phyloP scores from a whole-genome alignment of 1,140 invertebrate genomes.

The Cydia pomonella region DNA sequence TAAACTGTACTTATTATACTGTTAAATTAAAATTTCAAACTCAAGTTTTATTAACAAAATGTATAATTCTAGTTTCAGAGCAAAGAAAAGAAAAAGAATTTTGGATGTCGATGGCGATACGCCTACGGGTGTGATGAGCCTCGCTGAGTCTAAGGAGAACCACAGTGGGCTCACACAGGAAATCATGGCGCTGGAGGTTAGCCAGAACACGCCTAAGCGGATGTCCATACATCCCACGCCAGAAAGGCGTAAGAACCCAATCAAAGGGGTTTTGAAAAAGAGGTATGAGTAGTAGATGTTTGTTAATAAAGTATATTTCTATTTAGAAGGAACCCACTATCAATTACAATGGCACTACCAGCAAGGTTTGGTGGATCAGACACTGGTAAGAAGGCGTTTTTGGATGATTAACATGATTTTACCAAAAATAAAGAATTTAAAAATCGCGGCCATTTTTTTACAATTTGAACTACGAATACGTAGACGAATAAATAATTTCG shows the following conservation, averaged over 20 bases:
- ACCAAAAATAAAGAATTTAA: too few species aligned
- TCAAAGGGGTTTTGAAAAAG: slow-evolving; percentile 82
- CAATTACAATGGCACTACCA: too few species aligned
- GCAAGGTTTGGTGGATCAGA: too few species aligned
- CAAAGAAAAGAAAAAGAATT: slow-evolving; percentile 82
- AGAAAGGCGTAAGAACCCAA: slow-evolving; percentile 79
- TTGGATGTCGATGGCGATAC: slow-evolving; percentile 74
- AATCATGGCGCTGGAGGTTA: slow-evolving; percentile 81
- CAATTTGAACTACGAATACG: too few species aligned
- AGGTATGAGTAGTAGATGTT: slow-evolving; percentile 51
- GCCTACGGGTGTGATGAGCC: slow-evolving; percentile 66
- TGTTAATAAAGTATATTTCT: too few species aligned
- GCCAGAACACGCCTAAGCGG: slow-evolving; percentile 82
- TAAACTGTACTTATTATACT: too few species aligned
- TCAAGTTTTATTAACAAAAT: slow-evolving; percentile 53
- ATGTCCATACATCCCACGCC: slow-evolving; percentile 77
- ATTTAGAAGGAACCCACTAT: too few species aligned
- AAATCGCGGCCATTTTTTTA: too few species aligned
- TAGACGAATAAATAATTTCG: too few species aligned
- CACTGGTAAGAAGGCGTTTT: too few species aligned
- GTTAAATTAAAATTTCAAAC: slow-evolving; percentile 57
- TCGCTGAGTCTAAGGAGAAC: slow-evolving; percentile 66
- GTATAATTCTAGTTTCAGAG: slow-evolving; percentile 65
- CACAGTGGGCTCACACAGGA: slow-evolving; percentile 86
- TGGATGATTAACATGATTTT: too few species aligned